Conservation (phyloP, 2,888 invertebrate genomes). For the Sarcophaga rosellei region DNA sequence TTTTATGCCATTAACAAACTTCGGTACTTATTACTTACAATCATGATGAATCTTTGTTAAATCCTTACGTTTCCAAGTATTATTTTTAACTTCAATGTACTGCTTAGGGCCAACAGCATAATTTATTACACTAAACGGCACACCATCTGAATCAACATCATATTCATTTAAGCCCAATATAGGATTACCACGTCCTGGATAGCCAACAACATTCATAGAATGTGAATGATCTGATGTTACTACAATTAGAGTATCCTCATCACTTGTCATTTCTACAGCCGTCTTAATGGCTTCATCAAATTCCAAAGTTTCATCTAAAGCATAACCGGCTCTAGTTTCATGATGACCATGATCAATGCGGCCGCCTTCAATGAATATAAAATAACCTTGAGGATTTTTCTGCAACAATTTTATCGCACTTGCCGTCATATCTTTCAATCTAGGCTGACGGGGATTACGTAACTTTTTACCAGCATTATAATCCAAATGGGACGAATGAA, state of each 20-base stretch:
- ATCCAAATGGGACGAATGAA: constrained; percentile 82
- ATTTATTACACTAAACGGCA: constrained; percentile 86
- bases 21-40: constrained; percentile 47
- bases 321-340: constrained; percentile 84
- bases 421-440: constrained; percentile 85
- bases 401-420: constrained; percentile 84
- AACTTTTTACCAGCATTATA: constrained; percentile 82
- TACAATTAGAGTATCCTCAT: constrained; percentile 90
- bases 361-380: constrained; percentile 85
- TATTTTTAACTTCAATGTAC: constrained; percentile 72
- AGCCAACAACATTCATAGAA: constrained; percentile 88
- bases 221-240: constrained; percentile 91
- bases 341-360: constrained; percentile 91
- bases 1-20: not conserved
- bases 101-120: constrained; percentile 87
- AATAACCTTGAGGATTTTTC: constrained; percentile 83
- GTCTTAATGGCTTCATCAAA: constrained; percentile 86
- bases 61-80: constrained; percentile 72
- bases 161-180: constrained; percentile 82
- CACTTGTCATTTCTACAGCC: constrained; percentile 84
- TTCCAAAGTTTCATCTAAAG: constrained; percentile 90
- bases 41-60: constrained; percentile 62
- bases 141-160: constrained; percentile 71
- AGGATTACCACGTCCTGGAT: constrained; percentile 83
- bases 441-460: constrained; percentile 82